These are phyloP conservation scores for Hyphantria cunea DNA, from an alignment of 1,140 invertebrate genomes.

Conservation along the genomic window DNA sequence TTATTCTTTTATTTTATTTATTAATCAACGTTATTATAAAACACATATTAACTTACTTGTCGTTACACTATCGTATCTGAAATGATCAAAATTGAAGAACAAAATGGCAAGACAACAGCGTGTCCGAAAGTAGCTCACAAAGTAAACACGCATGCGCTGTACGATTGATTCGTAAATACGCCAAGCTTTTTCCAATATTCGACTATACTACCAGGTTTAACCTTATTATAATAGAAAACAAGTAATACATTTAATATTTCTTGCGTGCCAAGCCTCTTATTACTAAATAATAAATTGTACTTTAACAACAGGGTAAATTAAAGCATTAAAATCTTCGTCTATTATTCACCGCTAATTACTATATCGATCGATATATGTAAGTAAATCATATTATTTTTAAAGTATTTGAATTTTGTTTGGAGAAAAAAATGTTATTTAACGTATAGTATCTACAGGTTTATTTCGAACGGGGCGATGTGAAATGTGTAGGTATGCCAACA, in stretches of 20 bases:
- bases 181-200: conserved; percentile 51
- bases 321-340: too few species aligned
- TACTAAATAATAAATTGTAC: too few species aligned
- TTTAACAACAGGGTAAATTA: too few species aligned
- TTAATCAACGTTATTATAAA: too few species aligned
- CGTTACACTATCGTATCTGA: too few species aligned
- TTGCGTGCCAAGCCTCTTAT: too few species aligned
- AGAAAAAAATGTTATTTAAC: neutral
- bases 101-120: conserved; percentile 1
- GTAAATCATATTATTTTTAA: too few species aligned
- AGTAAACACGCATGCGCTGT: conserved; percentile 49
- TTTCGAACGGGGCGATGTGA: neutral
- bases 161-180: conserved; percentile 60
- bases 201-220: conserved; percentile 29
- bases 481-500: neutral
- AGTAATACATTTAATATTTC: neutral
- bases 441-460: neutral
- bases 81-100: neutral
- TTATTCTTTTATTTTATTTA: too few species aligned
- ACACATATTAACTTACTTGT: too few species aligned
- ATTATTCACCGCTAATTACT: too few species aligned
- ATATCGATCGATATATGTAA: too few species aligned
- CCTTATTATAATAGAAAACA: conserved; percentile 15
- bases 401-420: too few species aligned
- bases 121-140: conserved; percentile 1